Percentiles rank a stretch among this genome's conserved stretches.
Evolutionary conservation across 2,888 invertebrate genomes (phyloP).

Genomic region (Eupithecia vulgata): DNA sequence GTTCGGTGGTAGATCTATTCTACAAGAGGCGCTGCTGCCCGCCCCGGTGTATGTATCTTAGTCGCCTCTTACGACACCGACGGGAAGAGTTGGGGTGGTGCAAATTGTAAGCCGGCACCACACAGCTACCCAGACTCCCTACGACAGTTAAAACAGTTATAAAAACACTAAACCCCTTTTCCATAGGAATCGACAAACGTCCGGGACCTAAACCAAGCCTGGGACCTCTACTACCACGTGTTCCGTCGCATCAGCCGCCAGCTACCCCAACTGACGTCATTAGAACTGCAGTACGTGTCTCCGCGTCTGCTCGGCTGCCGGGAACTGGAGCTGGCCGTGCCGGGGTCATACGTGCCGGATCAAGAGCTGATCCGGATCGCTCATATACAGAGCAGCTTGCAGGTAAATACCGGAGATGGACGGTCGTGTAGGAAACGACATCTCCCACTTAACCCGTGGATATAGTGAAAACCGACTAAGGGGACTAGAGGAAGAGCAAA

Average conservation of each 20-base stretch:
- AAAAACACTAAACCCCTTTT: not conserved
- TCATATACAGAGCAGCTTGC: conserved; percentile 94
- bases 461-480: too few species aligned
- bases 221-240: conserved; percentile 99
- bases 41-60: too few species aligned
- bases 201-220: conserved; percentile 98
- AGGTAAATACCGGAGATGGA: conserved; percentile 80
- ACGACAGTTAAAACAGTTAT: too few species aligned
- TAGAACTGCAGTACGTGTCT: conserved; percentile 97
- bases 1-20: too few species aligned
- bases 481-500: too few species aligned
- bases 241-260: conserved; percentile 98
- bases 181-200: conserved; percentile 89
- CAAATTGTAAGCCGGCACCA: too few species aligned
- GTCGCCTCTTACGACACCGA: too few species aligned
- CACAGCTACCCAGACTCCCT: too few species aligned
- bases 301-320: conserved; percentile 94
- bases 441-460: too few species aligned
- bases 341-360: conserved; percentile 98
- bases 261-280: conserved; percentile 94
- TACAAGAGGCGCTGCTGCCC: too few species aligned
- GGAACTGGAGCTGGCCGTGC: conserved; percentile 97
- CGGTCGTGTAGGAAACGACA: too few species aligned
- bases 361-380: conserved; percentile 94
- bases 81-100: too few species aligned